A percentile compares a stretch with the other conserved stretches of the same genome.
These are phyloP conservation scores for Drosophila santomea DNA, from an alignment of 1,140 invertebrate species.

Conservation along the genomic window DNA sequence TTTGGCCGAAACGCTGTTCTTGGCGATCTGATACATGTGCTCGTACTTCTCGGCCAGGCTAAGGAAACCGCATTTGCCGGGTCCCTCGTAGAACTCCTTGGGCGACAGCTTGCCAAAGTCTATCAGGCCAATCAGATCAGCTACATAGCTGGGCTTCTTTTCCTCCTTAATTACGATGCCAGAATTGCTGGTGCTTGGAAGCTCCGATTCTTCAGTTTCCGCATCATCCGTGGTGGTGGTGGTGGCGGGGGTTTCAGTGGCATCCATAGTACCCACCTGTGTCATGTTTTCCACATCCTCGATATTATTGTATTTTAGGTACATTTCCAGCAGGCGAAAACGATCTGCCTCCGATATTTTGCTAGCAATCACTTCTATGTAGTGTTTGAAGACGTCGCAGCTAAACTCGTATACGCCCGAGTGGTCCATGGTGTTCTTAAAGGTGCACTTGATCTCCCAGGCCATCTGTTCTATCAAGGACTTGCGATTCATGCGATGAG, in stretches of 20 bases:
- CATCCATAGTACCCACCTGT: background rate
- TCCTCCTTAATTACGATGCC: too few relatives aligned
- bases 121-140: slow-evolving; percentile 5
- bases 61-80: slow-evolving; percentile 12
- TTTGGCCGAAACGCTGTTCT: too few relatives aligned
- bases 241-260: background rate
- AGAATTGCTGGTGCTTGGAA: background rate
- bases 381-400: slow-evolving; percentile 13
- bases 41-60: slow-evolving; percentile 21
- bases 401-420: slow-evolving; percentile 5
- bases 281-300: background rate
- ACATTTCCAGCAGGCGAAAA: slow-evolving; percentile 18
- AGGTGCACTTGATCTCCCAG: background rate
- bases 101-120: slow-evolving; percentile 2
- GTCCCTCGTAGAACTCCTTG: slow-evolving; percentile 22
- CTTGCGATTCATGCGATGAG: slow-evolving; percentile 8
- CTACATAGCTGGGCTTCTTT: background rate
- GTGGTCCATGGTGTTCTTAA: background rate
- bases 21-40: slow-evolving; percentile 19
- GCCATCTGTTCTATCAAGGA: slow-evolving; percentile 3
- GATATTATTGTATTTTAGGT: slow-evolving; percentile 13
- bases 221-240: too few relatives aligned
- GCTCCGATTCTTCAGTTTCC: background rate
- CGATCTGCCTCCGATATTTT: slow-evolving; percentile 14
- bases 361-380: slow-evolving; percentile 2